phyloP scores from a whole-genome alignment of 2,888 invertebrate genomes.

The Dyspetes luteomarginatus region DNA sequence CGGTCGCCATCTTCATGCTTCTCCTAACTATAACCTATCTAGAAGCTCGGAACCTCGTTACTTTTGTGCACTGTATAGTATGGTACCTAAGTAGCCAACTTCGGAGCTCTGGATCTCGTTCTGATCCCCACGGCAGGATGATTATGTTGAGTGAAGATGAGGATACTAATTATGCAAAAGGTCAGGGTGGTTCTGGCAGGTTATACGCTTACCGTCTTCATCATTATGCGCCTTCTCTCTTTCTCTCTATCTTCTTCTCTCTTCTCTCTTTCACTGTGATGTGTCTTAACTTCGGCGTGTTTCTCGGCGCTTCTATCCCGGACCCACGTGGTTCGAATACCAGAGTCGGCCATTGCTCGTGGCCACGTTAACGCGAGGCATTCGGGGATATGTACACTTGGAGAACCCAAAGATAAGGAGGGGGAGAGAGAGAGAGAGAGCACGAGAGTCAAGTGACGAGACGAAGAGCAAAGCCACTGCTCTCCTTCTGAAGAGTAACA shows the following conservation, averaged over 20 bases:
- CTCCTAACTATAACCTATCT: background rate
- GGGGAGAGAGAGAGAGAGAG: constrained; percentile 3
- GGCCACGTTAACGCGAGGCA: constrained; percentile 55
- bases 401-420: constrained; percentile 23
- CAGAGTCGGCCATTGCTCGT: constrained; percentile 65
- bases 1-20: constrained; percentile 3
- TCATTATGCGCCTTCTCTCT: constrained; percentile 38
- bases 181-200: constrained; percentile 51
- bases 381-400: constrained; percentile 58
- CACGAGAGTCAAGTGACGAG: background rate
- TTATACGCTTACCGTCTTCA: constrained; percentile 56
- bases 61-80: constrained; percentile 45
- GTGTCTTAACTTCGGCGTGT: constrained; percentile 49
- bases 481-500: constrained; percentile 23
- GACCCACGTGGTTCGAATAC: constrained; percentile 76
- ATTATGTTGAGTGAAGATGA: constrained; percentile 56
- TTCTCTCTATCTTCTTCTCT: constrained; percentile 37
- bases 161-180: constrained; percentile 65
- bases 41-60: constrained; percentile 55
- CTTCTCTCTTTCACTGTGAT: constrained; percentile 15
- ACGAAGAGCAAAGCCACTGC: no score
- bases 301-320: constrained; percentile 41
- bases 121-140: constrained; percentile 61
- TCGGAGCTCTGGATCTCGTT: constrained; percentile 29
- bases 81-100: constrained; percentile 33